phyloP scores from a whole-genome alignment of 1,140 invertebrate species.

The Luehdorfia chinensis region DNA sequence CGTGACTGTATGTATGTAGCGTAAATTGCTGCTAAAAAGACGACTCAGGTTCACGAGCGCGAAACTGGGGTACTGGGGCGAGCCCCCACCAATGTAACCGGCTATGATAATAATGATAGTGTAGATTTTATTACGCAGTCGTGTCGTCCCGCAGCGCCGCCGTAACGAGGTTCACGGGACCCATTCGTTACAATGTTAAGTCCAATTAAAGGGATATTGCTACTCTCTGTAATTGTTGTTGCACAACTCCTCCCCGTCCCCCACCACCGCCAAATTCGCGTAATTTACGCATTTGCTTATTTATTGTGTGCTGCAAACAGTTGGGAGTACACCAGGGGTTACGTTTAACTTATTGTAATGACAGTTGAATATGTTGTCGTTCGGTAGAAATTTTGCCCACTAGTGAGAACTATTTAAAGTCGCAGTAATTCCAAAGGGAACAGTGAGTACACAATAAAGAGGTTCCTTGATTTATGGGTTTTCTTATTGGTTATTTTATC shows the following conservation, averaged over 20 bases:
- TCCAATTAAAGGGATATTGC: constrained; percentile 52
- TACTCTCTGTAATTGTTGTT: constrained; percentile 43
- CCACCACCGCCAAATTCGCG: constrained; percentile 14
- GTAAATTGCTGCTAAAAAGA: too few species aligned
- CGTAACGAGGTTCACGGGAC: constrained; percentile 35
- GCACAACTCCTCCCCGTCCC: constrained; percentile 34
- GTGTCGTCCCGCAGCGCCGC: constrained; percentile 21
- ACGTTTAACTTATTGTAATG: neutral
- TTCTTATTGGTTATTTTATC: too few species aligned
- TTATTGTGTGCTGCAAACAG: constrained; percentile 8
- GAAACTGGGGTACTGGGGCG: constrained; percentile 7
- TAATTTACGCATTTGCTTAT: constrained; percentile 25
- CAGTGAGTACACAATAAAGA: too few species aligned
- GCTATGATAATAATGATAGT: constrained; percentile 28
- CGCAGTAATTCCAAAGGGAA: too few species aligned
- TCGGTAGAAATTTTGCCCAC: neutral
- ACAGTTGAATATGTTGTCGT: neutral
- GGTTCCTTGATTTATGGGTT: too few species aligned
- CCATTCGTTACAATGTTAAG: constrained; percentile 48
- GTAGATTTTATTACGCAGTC: constrained; percentile 38
- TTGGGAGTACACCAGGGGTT: neutral
- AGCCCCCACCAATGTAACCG: constrained; percentile 8
- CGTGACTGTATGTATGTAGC: too few species aligned
- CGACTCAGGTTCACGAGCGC: too few species aligned
- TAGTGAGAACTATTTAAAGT: neutral